phyloP scores from a whole-genome alignment of 2,797 vertebrate genomes.

The Galagoides demidoff region DNA sequence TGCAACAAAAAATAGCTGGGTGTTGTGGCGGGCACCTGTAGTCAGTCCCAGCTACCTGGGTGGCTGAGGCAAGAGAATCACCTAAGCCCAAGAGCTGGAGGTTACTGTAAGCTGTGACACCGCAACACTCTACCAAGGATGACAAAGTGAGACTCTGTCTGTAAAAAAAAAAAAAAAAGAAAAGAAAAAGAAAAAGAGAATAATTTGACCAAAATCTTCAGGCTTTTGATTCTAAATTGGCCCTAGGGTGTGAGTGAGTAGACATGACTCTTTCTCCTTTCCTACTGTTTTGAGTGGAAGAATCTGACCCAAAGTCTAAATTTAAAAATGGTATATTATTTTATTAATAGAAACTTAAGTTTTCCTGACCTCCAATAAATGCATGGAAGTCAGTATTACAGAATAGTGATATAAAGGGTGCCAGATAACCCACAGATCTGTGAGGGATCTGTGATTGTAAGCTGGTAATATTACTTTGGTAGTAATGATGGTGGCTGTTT shows the following conservation, averaged over 20 bases:
- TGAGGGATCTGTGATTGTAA: background rate
- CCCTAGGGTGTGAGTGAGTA: background rate
- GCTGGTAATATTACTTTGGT: background rate
- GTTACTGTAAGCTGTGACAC: no score
- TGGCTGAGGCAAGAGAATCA: no score
- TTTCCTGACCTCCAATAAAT: background rate
- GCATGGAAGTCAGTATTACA: background rate
- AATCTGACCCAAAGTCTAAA: background rate
- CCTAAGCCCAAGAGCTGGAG: no score
- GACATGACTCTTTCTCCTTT: background rate
- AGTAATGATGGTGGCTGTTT: no score
- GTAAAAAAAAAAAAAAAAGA: no score
- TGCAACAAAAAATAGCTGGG: no score
- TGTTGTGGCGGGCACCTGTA: no score
- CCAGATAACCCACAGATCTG: background rate
- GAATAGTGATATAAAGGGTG: background rate
- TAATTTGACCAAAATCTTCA: background rate
- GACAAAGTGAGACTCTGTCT: no score
- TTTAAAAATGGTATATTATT: background rate
- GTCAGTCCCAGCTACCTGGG: no score
- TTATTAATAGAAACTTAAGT: background rate
- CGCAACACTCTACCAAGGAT: no score
- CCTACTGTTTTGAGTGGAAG: background rate
- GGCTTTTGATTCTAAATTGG: accelerated
- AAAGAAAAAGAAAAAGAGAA: no score